Evolutionary conservation across 1,140 invertebrate genomes (phyloP), one percentile per base, ranked within the genome.

Genomic region (Polyergus mexicanus): DNA sequence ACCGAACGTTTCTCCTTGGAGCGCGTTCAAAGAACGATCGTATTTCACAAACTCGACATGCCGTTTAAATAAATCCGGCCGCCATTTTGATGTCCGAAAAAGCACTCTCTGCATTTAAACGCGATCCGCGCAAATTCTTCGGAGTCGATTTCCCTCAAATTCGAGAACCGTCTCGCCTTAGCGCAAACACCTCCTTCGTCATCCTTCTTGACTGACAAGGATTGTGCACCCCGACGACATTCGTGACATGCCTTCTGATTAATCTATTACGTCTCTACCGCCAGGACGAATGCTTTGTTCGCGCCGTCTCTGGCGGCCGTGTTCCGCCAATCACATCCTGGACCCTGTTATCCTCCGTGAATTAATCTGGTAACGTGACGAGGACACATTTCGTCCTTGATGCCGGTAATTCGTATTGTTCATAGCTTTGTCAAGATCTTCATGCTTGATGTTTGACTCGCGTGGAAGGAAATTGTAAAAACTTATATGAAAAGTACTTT

Each of bases 211-310:
- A 88, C 11, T 72, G 78, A 72, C 76, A 32, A 65, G 84, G 60
- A 83, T 78, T 80, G 84, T 85, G 41, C 68, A 62, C 62, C 75
- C n/a, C 41, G 63, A 66, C 81, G 80, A 69, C 86, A 38, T 72
- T 76, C 56, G 66, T 47, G 47, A 77, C 86, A 65, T 88, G 81
- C 76, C 88, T 86, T 88, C 76, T 89, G 88, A 89, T 89, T 86
- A 89, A 89, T 88, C 88, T 80, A 77, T 89, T 89, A 89, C 87
- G 71, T 78, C 51, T 84, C 86, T 69, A 35, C 38, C 68, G 22
- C 7, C 32, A 58, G 44, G 28, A 62, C 69, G 63, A 60, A 69
- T 74, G 75, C 75, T 71, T 89, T 89, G 88, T 89, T 83, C 84
- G 71, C 63, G 71, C 58, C 68, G 54, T 83, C 68, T 60, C 71